These are phyloP conservation scores for Perizoma flavofasciatum DNA, from an alignment of 2,888 invertebrate species.

Conservation along the genomic window DNA sequence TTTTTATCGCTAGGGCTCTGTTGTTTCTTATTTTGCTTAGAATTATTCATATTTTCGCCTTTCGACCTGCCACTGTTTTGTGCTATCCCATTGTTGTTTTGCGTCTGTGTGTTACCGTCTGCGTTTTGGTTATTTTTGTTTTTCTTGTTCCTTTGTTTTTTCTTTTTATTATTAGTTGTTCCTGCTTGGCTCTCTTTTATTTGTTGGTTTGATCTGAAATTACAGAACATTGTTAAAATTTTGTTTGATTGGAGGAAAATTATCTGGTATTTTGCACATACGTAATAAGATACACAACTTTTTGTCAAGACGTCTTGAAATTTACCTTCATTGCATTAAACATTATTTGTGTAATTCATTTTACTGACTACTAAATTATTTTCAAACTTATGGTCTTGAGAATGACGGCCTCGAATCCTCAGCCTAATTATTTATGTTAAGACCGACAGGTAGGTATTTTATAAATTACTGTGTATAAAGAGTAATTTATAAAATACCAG, in stretches of 20 bases:
- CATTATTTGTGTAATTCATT: too few species aligned
- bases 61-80: constrained; percentile 15
- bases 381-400: too few species aligned
- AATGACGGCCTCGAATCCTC: too few species aligned
- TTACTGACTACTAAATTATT: too few species aligned
- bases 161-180: constrained; percentile 43
- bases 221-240: neutral
- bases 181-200: constrained; percentile 17
- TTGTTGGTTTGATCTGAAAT: constrained; percentile 29
- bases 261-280: neutral
- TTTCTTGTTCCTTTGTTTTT: constrained; percentile 52
- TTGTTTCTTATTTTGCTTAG: constrained; percentile 16
- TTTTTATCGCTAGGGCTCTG: constrained; percentile 10
- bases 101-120: constrained; percentile 16
- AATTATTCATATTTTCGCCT: constrained; percentile 1
- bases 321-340: too few species aligned
- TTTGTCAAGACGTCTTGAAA: too few species aligned
- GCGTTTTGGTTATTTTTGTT: constrained; percentile 46
- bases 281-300: too few species aligned
- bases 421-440: too few species aligned
- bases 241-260: neutral
- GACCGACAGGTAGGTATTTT: too few species aligned
- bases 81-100: constrained; percentile 14
- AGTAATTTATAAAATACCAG: too few species aligned
- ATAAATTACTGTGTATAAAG: too few species aligned